phyloP scores from a whole-genome alignment of 2,888 invertebrate species.

The Hipparchia semele region DNA sequence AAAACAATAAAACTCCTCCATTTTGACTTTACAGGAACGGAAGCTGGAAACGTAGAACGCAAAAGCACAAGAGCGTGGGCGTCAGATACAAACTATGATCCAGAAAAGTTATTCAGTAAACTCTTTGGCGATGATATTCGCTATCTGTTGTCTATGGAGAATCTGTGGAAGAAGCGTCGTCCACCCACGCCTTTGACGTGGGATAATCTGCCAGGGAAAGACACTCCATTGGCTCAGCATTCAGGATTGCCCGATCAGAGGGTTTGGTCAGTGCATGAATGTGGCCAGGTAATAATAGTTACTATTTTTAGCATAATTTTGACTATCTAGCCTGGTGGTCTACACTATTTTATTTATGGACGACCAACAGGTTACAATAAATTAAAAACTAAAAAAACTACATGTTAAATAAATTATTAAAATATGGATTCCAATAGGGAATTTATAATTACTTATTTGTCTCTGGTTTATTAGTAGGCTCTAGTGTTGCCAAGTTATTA shows the following conservation, averaged over 20 bases:
- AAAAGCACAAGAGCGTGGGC: constrained; percentile 96
- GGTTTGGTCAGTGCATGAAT: constrained; percentile 91
- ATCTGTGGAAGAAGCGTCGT: constrained; percentile 96
- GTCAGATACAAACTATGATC: constrained; percentile 90
- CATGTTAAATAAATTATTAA: too few relatives aligned
- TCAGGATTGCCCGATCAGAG: constrained; percentile 88
- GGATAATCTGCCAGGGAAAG: constrained; percentile 85
- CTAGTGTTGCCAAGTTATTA: too few relatives aligned
- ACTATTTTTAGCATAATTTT: background rate
- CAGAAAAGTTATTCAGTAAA: constrained; percentile 94
- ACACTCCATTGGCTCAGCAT: constrained; percentile 68
- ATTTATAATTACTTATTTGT: too few relatives aligned
- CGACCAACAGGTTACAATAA: too few relatives aligned
- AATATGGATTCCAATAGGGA: too few relatives aligned
- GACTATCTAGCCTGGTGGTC: too few relatives aligned
- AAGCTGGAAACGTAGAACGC: constrained; percentile 80
- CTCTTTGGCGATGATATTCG: constrained; percentile 97
- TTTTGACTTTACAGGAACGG: constrained; percentile 49
- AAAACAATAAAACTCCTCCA: too few relatives aligned
- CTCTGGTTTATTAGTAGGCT: too few relatives aligned
- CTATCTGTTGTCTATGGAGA: constrained; percentile 96
- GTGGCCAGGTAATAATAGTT: constrained; percentile 72
- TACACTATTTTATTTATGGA: too few relatives aligned
- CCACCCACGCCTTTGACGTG: constrained; percentile 92
- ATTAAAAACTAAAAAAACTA: too few relatives aligned